These are phyloP conservation scores for Tinamus guttatus DNA, from an alignment of 2,113 vertebrate genomes.

Conservation along the genomic window DNA sequence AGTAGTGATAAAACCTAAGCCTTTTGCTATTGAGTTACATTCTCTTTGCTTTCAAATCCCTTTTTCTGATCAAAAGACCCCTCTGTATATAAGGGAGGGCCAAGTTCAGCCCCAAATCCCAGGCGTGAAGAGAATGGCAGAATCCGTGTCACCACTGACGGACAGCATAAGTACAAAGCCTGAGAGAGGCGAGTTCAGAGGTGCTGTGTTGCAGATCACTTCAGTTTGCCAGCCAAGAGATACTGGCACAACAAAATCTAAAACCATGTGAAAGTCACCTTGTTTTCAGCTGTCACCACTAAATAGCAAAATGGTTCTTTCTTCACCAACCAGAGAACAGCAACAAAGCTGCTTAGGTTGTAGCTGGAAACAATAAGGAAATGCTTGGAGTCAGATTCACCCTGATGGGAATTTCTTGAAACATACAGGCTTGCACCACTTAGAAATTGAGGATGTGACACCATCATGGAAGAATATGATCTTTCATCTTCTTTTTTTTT, in stretches of 20 bases:
- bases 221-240: neutral
- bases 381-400: neutral
- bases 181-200: neutral
- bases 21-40: constrained; percentile 1
- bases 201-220: neutral
- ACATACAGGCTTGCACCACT: neutral
- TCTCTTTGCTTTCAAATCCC: neutral
- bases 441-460: neutral
- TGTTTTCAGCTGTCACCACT: neutral
- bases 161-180: neutral
- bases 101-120: neutral
- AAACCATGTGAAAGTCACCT: neutral
- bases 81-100: neutral
- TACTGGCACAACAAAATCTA: neutral
- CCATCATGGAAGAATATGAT: neutral
- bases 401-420: neutral
- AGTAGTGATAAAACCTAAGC: neutral
- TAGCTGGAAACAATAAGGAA: neutral
- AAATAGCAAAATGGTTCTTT: neutral
- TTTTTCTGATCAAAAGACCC: neutral
- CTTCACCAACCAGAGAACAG: neutral
- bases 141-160: neutral
- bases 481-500: neutral
- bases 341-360: neutral
- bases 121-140: neutral